These are phyloP conservation scores for Enoplosus armatus DNA, from an alignment of 2,797 vertebrate genomes.

Conservation along the genomic window DNA sequence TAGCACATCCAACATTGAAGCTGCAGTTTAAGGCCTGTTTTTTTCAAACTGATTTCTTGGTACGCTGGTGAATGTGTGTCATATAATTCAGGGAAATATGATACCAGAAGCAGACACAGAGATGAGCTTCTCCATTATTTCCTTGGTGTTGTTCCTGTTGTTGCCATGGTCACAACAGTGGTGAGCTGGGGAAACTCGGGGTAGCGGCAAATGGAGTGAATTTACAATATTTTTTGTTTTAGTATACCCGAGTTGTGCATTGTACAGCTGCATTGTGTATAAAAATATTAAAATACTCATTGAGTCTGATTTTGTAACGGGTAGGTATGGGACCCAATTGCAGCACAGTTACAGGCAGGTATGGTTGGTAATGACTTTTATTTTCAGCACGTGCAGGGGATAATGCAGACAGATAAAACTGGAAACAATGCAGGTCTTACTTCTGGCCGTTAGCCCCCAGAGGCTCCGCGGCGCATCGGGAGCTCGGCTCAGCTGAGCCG, in stretches of 20 bases:
- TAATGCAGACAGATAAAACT: too few species aligned
- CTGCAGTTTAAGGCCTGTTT: neutral
- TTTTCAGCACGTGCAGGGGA: too few species aligned
- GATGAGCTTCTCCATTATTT: neutral
- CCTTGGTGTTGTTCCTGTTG: neutral
- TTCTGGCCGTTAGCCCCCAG: too few species aligned
- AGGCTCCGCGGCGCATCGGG: too few species aligned
- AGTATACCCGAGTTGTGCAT: neutral
- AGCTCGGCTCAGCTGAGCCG: too few species aligned
- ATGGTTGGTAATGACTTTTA: too few species aligned
- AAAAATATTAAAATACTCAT: neutral
- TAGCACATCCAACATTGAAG: too few species aligned
- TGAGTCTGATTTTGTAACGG: too few species aligned
- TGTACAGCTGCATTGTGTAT: neutral
- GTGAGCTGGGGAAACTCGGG: neutral
- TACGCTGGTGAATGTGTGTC: neutral
- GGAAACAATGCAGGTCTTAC: too few species aligned
- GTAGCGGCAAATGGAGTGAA: too few species aligned
- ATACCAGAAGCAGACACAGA: neutral
- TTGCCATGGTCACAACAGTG: conserved; percentile 8
- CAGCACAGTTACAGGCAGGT: too few species aligned
- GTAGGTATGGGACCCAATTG: too few species aligned
- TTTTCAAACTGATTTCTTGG: neutral
- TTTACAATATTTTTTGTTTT: neutral
- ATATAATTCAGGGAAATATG: neutral